phyloP scores from a whole-genome alignment of 2,113 vertebrate species.

The Prochilodus magdalenae region DNA sequence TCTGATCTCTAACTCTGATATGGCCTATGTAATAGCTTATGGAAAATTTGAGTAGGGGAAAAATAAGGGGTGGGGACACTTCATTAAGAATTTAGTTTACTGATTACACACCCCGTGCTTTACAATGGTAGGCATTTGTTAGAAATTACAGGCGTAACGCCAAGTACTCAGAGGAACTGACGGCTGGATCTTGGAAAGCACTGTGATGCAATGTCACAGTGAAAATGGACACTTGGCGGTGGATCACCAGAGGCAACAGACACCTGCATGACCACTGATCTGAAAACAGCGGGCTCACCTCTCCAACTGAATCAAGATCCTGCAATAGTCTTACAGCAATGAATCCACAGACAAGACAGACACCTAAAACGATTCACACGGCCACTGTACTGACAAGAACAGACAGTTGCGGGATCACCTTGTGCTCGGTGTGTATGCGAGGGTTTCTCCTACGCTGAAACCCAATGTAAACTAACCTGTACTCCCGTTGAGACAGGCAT shows the following conservation, averaged over 20 bases:
- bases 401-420: background rate
- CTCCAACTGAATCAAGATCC: background rate
- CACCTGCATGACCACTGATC: slow-evolving; percentile 5
- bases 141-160: background rate
- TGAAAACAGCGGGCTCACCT: slow-evolving; percentile 6
- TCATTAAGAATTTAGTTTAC: slow-evolving; percentile 10
- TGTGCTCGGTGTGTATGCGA: background rate
- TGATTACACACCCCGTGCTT: background rate
- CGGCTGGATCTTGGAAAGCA: background rate
- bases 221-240: slow-evolving; percentile 5
- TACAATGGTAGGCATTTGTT: background rate
- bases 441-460: background rate
- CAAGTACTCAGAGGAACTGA: background rate
- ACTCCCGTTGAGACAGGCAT: slow-evolving; percentile 85
- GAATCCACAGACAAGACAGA: background rate
- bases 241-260: background rate
- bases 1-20: too few species aligned
- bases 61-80: background rate
- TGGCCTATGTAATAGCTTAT: background rate
- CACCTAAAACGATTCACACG: background rate
- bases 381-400: background rate
- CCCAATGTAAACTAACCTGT: slow-evolving; percentile 74
- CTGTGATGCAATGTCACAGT: slow-evolving; percentile 16
- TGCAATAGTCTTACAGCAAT: background rate
- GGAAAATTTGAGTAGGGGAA: background rate